A percentile compares a stretch with the other conserved stretches of the same genome.
Conservation (phyloP, 37 sponge, comb jelly and placozoan genomes). For the Lycopodina hypogea region DNA sequence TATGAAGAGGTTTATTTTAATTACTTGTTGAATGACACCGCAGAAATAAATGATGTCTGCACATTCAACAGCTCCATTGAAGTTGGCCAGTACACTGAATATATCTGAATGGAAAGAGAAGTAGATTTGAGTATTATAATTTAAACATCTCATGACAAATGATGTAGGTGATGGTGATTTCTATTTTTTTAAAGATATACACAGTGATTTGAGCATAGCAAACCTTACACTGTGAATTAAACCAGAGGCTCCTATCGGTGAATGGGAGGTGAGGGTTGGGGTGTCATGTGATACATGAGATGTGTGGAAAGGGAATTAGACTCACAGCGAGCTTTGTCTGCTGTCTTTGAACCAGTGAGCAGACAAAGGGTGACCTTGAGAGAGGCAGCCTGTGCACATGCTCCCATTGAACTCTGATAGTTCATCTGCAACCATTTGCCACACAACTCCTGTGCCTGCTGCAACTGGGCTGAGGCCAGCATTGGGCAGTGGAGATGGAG, state of each 20-base stretch:
- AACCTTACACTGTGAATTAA: background rate
- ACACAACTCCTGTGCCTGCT: slow-evolving; percentile 41
- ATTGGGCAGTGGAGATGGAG: background rate
- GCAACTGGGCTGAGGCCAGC: background rate
- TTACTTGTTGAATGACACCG: slow-evolving; percentile 10
- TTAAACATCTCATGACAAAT: no score
- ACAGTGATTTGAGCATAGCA: background rate
- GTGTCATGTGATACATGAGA: no score
- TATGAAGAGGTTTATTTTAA: no score
- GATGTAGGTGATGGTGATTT: no score
- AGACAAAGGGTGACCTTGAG: slow-evolving; percentile 46
- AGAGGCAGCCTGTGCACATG: slow-evolving; percentile 4
- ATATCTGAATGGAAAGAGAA: slow-evolving; percentile 24
- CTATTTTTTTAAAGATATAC: background rate
- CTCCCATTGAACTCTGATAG: slow-evolving; percentile 7
- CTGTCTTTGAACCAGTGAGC: slow-evolving; percentile 22
- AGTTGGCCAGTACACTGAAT: slow-evolving; percentile 36
- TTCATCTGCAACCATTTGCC: slow-evolving; percentile 45
- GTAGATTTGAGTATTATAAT: no score
- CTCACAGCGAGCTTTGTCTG: slow-evolving; percentile 59
- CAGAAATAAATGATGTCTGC: slow-evolving; percentile 16
- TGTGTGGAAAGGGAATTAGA: background rate
- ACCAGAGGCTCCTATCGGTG: no score
- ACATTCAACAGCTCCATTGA: slow-evolving; percentile 17
- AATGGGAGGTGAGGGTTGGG: no score